Evolutionary conservation across 2,888 invertebrate genomes (phyloP), one percentile per base, ranked within the genome.

Genomic region (Himalopsyche anomala): DNA sequence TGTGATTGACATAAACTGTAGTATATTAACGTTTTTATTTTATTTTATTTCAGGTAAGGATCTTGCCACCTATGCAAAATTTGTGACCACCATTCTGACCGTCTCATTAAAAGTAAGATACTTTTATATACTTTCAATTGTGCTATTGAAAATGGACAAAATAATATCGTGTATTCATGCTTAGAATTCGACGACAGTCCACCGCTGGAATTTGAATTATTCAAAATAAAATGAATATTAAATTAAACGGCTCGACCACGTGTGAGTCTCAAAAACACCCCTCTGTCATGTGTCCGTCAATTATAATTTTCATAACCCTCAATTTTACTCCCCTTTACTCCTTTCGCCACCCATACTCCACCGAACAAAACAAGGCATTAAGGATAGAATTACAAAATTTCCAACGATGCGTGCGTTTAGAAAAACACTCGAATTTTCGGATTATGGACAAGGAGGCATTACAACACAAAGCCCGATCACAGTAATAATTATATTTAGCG

Each of bases 211-310:
- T 38, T 12, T 74, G 12, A 74, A 74, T 74, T 74, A 74, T 74
- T 74, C 74, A 74, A 36, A 38, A 74, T 36, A 74, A 38, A 74
- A 74, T 74, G 74, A 74, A 74, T 74, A 74, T 38, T 74, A 74
- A 74, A 74, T 74, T 74, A 74, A 74, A 74, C 36, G 74, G 74
- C 74, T 74, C 74, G 74, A 74, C 74, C 74, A 36, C 74, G 74
- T 74, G 74, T 36, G 74, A 12, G 11, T 36, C 38, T 74, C 74
- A 28, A 36, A 74, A 36, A 74, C 51, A 74, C 9, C 74, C 74
- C 74, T 74, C 74, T 74, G 38, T 74, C 74, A 74, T 74, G 36
- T 74, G 74, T 74, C 74, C 74, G 74, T 74, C 74, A 74, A 74
- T 74, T 74, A 74, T 74, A 36, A 38, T 74, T 74, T 74, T 36